Conservation (phyloP, 2,888 invertebrate genomes). For the Troilus luridus region DNA sequence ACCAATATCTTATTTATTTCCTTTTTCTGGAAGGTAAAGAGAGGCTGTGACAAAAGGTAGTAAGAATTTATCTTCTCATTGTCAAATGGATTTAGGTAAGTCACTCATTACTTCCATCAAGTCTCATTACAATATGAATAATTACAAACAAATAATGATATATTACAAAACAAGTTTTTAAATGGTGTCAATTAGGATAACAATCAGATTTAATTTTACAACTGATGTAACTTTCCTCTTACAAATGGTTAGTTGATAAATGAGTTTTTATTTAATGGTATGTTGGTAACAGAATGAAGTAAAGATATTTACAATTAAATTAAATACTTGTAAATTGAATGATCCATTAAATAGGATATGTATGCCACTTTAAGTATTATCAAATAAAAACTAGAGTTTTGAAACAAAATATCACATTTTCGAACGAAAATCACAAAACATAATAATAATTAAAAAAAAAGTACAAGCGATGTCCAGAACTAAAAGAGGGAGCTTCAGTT, state of each 20-base stretch:
- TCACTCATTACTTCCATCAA: neutral
- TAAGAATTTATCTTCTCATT: neutral
- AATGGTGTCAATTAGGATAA: neutral
- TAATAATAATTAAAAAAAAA: neutral
- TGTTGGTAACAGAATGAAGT: constrained; percentile 18
- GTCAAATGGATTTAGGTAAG: neutral
- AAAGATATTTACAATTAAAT: constrained; percentile 38
- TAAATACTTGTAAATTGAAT: neutral
- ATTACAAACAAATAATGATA: neutral
- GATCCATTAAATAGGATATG: constrained; percentile 40
- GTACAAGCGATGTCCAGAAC: constrained; percentile 30
- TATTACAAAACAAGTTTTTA: neutral
- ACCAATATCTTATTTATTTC: neutral
- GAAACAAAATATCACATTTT: constrained; percentile 55
- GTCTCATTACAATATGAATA: neutral
- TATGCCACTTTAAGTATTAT: constrained; percentile 28
- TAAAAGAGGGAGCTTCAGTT: constrained; percentile 48
- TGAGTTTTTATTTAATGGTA: neutral
- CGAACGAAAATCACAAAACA: constrained; percentile 2
- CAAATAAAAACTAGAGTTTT: constrained; percentile 48
- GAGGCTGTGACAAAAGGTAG: neutral
- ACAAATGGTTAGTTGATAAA: constrained; percentile 17
- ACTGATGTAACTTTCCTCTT: neutral
- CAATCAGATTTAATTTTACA: neutral
- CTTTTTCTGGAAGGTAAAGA: neutral